phyloP scores from a whole-genome alignment of 2,888 invertebrate genomes.

The Caenorhabditis macrosperma region DNA sequence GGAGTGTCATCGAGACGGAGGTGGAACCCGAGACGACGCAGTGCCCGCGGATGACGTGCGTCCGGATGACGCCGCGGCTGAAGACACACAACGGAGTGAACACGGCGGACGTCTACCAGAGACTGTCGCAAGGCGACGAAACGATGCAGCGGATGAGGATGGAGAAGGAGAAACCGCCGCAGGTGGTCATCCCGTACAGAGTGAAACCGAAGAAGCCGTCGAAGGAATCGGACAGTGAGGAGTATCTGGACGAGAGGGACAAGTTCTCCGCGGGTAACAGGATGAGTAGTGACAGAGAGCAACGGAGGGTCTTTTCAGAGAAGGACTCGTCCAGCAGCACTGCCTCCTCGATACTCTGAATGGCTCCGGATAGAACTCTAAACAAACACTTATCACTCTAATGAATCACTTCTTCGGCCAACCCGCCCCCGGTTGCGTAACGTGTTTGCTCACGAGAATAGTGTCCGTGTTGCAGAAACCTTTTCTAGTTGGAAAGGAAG shows the following conservation, averaged over 20 bases:
- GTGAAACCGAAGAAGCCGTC: slow-evolving; percentile 7
- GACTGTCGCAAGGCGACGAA: slow-evolving; percentile 33
- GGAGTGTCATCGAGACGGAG: slow-evolving; percentile 60
- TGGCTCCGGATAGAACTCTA: too few species aligned
- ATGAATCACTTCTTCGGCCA: too few species aligned
- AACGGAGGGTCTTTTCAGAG: too few species aligned
- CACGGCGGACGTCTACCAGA: slow-evolving; percentile 46
- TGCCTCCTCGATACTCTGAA: too few species aligned
- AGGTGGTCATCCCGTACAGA: slow-evolving; percentile 18
- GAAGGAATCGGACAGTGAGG: slow-evolving; percentile 25
- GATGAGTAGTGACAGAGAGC: too few species aligned
- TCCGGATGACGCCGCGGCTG: slow-evolving; percentile 54
- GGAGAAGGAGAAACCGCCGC: slow-evolving; percentile 53
- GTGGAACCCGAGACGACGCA: slow-evolving; percentile 34
- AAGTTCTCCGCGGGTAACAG: background rate
- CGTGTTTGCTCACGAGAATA: too few species aligned
- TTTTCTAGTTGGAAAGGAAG: too few species aligned
- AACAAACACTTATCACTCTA: too few species aligned
- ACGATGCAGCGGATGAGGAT: slow-evolving; percentile 9
- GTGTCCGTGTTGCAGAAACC: too few species aligned
- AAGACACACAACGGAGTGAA: slow-evolving; percentile 34
- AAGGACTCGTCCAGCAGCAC: background rate
- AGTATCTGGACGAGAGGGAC: slow-evolving; percentile 35
- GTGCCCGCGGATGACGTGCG: slow-evolving; percentile 47
- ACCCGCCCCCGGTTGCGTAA: too few species aligned